These are phyloP conservation scores for Salminus brasiliensis DNA, from an alignment of 2,113 vertebrate species.

Conservation along the genomic window DNA sequence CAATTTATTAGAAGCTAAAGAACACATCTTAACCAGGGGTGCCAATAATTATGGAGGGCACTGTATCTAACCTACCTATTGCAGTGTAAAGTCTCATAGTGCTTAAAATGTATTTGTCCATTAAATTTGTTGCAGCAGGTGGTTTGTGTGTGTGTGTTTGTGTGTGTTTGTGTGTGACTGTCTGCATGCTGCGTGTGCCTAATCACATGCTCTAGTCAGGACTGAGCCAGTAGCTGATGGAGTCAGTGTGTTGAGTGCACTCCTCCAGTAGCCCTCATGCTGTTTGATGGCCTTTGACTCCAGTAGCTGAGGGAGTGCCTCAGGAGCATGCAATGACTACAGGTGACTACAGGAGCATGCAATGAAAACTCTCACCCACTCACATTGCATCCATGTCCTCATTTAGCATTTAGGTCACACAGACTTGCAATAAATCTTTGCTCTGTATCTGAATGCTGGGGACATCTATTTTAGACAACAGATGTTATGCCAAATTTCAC, in stretches of 20 bases:
- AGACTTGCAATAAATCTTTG: too few relatives aligned
- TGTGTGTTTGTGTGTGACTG: neutral
- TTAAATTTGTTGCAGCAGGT: neutral
- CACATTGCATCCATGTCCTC: too few relatives aligned
- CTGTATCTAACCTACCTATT: too few relatives aligned
- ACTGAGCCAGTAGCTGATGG: conserved; percentile 6
- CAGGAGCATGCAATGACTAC: neutral
- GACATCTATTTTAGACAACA: too few relatives aligned
- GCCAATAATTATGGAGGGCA: too few relatives aligned
- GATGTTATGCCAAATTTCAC: too few relatives aligned
- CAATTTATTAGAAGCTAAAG: too few relatives aligned
- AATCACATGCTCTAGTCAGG: neutral
- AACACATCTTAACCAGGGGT: too few relatives aligned
- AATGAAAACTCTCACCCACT: neutral
- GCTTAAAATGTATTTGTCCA: neutral
- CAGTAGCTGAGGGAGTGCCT: conserved; percentile 17
- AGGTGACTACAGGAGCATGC: neutral
- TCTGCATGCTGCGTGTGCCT: too few relatives aligned
- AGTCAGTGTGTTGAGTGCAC: conserved; percentile 1
- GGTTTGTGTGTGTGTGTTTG: neutral
- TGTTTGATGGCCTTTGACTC: conserved; percentile 39
- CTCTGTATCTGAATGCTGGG: too few relatives aligned
- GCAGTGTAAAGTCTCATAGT: neutral
- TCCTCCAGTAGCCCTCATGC: conserved; percentile 19
- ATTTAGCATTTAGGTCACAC: too few relatives aligned